Evolutionary conservation across 2,797 vertebrate genomes (phyloP), one percentile per base, ranked within the genome.

Genomic region (Cryptoblepharus egeriae): DNA sequence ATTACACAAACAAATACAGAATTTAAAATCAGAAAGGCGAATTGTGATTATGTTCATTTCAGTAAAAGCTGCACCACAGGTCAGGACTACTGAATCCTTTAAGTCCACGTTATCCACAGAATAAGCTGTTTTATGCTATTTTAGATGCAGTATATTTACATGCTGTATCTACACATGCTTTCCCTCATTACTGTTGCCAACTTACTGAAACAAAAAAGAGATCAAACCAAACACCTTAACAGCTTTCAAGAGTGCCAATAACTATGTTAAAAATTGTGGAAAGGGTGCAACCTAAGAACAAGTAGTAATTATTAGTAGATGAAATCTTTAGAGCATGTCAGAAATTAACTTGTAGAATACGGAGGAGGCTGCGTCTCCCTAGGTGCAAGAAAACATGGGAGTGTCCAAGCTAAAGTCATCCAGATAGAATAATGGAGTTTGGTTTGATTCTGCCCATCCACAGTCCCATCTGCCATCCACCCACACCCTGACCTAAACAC

Each of bases 21-120:
- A 65, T 65, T 0, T 2, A 79, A n/a, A 63, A 7, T 35, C 4
- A 30, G 5, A 24, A 37, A 78, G 2, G 45, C 24, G 78, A 58
- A 1, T 37, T 0, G 0, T 37, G 20, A 45, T 24, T 75, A 52
- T 32, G 39, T 81, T 67, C 7, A 0, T 26, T 83, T 75, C 85
- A 75, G 22, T 13, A 26, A 0, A 0, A 0, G 0, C 20, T 1
- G 32, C 2, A n/a, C 28, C 10, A 65, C 1, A 1, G 72, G 9
- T 42, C 39, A 42, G 39, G 39, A 63, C 69, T 81, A 83, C 1
- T 0, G 35, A 70, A 37, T 69, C 57, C 52, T 57, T 16, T 3
- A 10, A 61, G 35, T 74, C 30, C 57, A 64, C 64, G 0, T 2
- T 28, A 8, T 0, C 70, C 42, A 71, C 11, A 86, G 55, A 37